These are phyloP conservation scores for Cryptotermes secundus DNA, from an alignment of 1,140 invertebrate genomes.

Conservation along the genomic window DNA sequence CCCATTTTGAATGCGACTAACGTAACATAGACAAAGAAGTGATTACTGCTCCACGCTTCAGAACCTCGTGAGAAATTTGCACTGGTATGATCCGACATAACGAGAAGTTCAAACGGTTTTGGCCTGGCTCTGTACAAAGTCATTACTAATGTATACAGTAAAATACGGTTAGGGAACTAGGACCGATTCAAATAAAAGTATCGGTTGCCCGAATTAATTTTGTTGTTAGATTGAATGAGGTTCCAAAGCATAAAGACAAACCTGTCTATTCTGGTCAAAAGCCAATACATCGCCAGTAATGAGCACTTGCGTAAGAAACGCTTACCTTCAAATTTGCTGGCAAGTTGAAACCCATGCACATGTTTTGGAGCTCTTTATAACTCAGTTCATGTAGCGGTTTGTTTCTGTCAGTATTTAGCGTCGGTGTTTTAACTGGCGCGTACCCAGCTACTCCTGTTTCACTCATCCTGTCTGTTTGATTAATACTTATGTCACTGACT, in stretches of 20 bases:
- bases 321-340: conserved; percentile 29
- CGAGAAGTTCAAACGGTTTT: no score
- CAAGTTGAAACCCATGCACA: conserved; percentile 16
- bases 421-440: not conserved
- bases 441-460: not conserved
- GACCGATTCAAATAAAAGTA: no score
- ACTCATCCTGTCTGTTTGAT: not conserved
- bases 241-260: not conserved
- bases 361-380: conserved; percentile 31
- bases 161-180: no score
- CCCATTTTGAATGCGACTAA: no score
- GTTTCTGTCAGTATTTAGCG: not conserved
- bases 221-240: not conserved
- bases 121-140: no score
- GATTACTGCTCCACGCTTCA: no score
- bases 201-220: no score
- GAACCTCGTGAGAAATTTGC: no score
- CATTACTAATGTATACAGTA: no score
- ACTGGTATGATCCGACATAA: no score
- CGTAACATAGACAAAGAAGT: no score
- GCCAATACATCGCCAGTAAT: not conserved
- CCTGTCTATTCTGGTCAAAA: not conserved
- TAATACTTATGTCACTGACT: no score
- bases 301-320: not conserved
- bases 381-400: not conserved